Conservation (phyloP, 2,797 vertebrate species). For the Harpagifer antarcticus region DNA sequence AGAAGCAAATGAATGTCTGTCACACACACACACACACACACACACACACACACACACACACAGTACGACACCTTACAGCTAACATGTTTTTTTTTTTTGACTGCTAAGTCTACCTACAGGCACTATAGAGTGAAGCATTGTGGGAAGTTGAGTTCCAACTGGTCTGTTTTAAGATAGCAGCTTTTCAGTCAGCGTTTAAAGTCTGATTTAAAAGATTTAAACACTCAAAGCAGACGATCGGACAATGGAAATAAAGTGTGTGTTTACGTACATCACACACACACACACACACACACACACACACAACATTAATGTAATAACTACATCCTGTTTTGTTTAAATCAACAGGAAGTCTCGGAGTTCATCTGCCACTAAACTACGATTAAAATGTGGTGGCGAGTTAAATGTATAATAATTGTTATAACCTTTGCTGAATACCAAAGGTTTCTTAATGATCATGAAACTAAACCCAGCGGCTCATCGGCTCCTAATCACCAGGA, state of each 20-base stretch:
- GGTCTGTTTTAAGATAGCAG: constrained; percentile 38
- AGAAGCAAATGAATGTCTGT: constrained; percentile 20
- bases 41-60: constrained; percentile 29
- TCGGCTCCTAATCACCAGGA: too few species aligned
- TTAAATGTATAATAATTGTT: too few species aligned
- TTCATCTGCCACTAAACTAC: too few species aligned
- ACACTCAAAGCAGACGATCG: neutral
- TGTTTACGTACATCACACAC: constrained; percentile 2
- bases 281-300: neutral
- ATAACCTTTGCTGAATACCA: too few species aligned
- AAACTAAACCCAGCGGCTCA: too few species aligned
- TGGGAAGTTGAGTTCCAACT: constrained; percentile 49
- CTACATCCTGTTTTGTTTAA: too few species aligned
- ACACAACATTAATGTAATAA: neutral
- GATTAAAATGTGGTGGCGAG: too few species aligned
- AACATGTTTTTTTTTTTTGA: constrained; percentile 25
- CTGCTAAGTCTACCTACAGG: constrained; percentile 54
- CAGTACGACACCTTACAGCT: constrained; percentile 45
- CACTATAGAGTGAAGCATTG: constrained; percentile 74
- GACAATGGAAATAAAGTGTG: neutral
- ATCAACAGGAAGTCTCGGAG: too few species aligned
- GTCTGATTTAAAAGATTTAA: neutral
- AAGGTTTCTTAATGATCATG: too few species aligned
- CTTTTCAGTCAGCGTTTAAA: constrained; percentile 8
- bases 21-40: too few species aligned